Base-by-base conservation (phyloP, 2,797 vertebrate species). In the Eurystomus glaucurus region DNA sequence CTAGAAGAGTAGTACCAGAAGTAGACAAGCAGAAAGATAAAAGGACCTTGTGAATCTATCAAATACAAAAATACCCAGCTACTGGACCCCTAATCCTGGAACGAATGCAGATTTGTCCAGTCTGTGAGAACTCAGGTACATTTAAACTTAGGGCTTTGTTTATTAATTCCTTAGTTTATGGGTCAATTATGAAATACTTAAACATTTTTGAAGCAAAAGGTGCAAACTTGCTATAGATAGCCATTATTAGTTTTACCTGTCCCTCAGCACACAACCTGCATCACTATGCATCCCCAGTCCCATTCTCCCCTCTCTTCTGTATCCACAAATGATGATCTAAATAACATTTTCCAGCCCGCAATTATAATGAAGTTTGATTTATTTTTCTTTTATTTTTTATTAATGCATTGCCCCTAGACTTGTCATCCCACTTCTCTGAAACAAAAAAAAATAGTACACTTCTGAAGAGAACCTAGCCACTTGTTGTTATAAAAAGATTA, bases 401-500 rank as follows among this genome's bases (percentile, higher is more conserved):
- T 93, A 94, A 83, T 39, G 77, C 31, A 90, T 60, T 74, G 88
- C 79, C 72, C 61, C 33, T 81, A 84, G 88, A 90, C 52, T 89
- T 89, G 66, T 88, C 72, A 88, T 94, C 90, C 82, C 82, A 88
- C 92, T 85, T 76, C 83, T 95, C 77, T 43, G 76, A 89, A 95
- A 95, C 81, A 95, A 96, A 97, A 35, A 35, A 37, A 37, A 97
- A 92, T 96, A 97, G 90, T 57, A 85, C 51, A 51, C 77, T 95
- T 96, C 75, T 84, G 93, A 94, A 93, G 76, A 91, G 72, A 97
- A 85, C 61, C 5, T 4, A 96, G 70, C 64, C 86, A 79, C 91
- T 97, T 91, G 92, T 94, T 97, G 94, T 70, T 87, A 83, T 58
- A 91, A 90, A 96, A 92, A 95, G 91, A 96, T 94, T 93, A 90